phyloP scores from a whole-genome alignment of 1,140 invertebrate genomes.

The Aethina tumida region DNA sequence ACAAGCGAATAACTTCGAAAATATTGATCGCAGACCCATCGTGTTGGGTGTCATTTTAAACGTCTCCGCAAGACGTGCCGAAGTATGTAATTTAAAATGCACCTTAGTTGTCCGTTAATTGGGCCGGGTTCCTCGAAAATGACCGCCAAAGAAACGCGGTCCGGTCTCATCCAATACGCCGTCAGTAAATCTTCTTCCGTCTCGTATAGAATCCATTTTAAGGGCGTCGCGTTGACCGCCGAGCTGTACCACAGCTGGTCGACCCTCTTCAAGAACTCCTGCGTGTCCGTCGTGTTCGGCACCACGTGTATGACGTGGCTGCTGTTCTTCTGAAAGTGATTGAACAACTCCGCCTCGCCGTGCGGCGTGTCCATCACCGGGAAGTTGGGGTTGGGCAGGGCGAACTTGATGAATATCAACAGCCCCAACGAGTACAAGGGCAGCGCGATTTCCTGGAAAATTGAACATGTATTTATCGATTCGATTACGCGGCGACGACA shows the following conservation, averaged over 20 bases:
- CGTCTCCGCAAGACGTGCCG: no score
- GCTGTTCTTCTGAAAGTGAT: conserved; percentile 47
- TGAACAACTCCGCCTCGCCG: conserved; percentile 47
- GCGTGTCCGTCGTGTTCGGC: conserved; percentile 52
- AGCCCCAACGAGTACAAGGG: conserved; percentile 62
- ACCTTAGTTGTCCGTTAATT: conserved; percentile 45
- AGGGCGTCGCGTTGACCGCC: conserved; percentile 38
- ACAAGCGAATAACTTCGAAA: no score
- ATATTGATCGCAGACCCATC: no score
- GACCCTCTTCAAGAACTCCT: conserved; percentile 54
- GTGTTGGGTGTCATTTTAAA: no score
- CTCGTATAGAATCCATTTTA: conserved; percentile 54
- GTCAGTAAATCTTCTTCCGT: conserved; percentile 56
- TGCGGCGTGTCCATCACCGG: conserved; percentile 51
- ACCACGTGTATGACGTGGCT: conserved; percentile 58
- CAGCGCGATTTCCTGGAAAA: conserved; percentile 58
- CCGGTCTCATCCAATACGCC: conserved; percentile 55
- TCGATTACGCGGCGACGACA: no score
- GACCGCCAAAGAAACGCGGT: conserved; percentile 54
- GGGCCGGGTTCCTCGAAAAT: conserved; percentile 52
- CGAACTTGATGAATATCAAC: conserved; percentile 58
- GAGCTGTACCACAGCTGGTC: conserved; percentile 45
- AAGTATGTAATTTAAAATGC: no score
- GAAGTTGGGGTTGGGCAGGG: conserved; percentile 65
- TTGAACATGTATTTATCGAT: no score